Conservation (phyloP, 2,113 vertebrate genomes). For the Leucopsar rothschildi region DNA sequence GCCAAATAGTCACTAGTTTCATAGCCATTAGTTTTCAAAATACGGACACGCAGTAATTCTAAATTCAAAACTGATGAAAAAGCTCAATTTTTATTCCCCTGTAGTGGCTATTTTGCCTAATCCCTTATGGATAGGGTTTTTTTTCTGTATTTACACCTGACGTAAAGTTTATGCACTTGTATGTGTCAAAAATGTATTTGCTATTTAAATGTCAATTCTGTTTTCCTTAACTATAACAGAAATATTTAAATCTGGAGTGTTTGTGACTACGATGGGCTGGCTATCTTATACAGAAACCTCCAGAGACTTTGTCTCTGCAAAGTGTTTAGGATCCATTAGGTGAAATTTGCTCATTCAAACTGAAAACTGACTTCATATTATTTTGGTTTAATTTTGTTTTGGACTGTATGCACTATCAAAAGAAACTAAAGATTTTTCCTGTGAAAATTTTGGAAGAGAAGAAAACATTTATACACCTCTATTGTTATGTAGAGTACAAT, state of each 20-base stretch:
- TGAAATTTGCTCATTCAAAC: background rate
- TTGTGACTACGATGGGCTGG: background rate
- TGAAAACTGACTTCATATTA: background rate
- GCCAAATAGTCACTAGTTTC: background rate
- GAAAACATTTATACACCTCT: background rate
- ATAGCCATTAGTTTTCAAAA: background rate
- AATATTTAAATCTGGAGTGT: background rate
- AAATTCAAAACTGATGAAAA: background rate
- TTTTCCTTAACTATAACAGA: background rate
- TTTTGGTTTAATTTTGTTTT: background rate
- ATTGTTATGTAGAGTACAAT: background rate
- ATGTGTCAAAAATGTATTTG: background rate
- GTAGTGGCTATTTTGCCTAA: background rate
- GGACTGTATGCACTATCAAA: background rate
- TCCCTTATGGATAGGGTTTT: background rate
- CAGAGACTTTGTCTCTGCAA: background rate
- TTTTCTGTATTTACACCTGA: background rate
- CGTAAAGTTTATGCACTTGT: background rate
- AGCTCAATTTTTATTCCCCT: background rate
- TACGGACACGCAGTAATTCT: background rate
- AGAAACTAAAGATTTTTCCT: background rate
- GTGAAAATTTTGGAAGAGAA: background rate
- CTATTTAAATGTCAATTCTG: background rate
- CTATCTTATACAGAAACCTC: background rate
- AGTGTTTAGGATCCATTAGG: background rate